Evolutionary conservation across 2,888 invertebrate genomes (phyloP).

Genomic region (Apeira syringaria): DNA sequence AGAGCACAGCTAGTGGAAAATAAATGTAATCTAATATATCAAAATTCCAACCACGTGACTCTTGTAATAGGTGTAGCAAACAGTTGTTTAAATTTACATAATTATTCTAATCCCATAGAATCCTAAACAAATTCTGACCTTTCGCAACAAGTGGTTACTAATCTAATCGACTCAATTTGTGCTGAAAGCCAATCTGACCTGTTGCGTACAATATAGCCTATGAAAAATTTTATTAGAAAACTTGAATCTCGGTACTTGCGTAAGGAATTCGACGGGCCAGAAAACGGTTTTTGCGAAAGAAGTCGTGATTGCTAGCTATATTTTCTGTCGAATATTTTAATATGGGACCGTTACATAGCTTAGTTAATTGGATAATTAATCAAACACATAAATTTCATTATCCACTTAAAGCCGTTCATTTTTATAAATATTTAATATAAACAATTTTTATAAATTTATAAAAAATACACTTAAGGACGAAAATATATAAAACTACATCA

Average conservation of each 20-base stretch:
- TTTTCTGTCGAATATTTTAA: slow-evolving; percentile 62
- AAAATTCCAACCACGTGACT: slow-evolving; percentile 1
- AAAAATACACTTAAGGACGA: no score
- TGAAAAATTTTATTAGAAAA: slow-evolving; percentile 44
- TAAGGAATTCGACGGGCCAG: slow-evolving; percentile 54
- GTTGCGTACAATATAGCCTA: slow-evolving; percentile 41
- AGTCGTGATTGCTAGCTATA: slow-evolving; percentile 68
- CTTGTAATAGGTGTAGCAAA: slow-evolving; percentile 12
- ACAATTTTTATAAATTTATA: no score
- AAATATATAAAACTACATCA: no score
- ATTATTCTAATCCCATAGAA: slow-evolving; percentile 15
- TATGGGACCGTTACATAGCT: slow-evolving; percentile 29
- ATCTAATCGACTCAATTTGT: slow-evolving; percentile 25
- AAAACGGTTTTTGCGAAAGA: slow-evolving; percentile 72
- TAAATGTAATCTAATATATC: neutral
- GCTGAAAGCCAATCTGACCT: slow-evolving; percentile 34
- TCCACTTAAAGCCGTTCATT: no score
- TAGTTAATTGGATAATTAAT: no score
- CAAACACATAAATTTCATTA: no score
- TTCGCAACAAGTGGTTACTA: slow-evolving; percentile 24
- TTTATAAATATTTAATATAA: no score
- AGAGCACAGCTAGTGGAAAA: no score
- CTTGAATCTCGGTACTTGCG: slow-evolving; percentile 51
- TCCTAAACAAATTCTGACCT: slow-evolving; percentile 22
- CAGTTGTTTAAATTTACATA: slow-evolving; percentile 19